Base-by-base conservation (phyloP, 2,888 invertebrate species). In the Petrolisthes manimaculis region DNA sequence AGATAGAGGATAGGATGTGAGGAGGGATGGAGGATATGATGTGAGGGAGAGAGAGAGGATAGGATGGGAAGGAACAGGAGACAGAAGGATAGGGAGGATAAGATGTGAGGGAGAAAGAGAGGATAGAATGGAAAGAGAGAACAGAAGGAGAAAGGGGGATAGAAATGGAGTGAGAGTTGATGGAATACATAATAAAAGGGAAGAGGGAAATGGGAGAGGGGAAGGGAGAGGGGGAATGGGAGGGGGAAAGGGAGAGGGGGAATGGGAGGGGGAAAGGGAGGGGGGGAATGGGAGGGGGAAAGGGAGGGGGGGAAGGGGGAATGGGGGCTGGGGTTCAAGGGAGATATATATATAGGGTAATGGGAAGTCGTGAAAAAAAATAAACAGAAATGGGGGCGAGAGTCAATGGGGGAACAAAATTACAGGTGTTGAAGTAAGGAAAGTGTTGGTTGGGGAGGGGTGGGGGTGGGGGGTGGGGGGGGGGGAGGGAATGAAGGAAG, bases 231-330 rank as follows among this genome's bases (percentile, higher is more conserved):
- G n/a, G 3, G 12, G 77, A 14, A 4, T 5, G 8, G 18, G 55
- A 83, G 83, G n/a, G 53, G 74, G 83, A 54, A 55, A 71, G 53
- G 61, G 69, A 83, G 83, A n/a, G 54, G 21, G 81, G 24, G 81
- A 81, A 24, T 53, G 53, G 21, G 54, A n/a, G n/a, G n/a, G 14
- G 53, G 74, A 83, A 54, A n/a, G 53, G 53, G 74, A 74, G 74
- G 53, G 53, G 24, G 69, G 53, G 74, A n/a, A n/a, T 21, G 53
- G 24, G 67, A 51, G 21, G 37, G 53, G 21, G 54, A n/a, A 51
- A 51, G 18, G 61, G 24, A 6, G 24, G 24, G 67, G 18, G 24
- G 18, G 67, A 24, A 61, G 61, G 61, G 24, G 53, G 24, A 24
- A 61, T 21, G 61, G 67, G 21, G 18, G 78, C 24, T 18, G 78